Conservation (phyloP, 2,888 invertebrate species). For the Sinotaia quadrata region DNA sequence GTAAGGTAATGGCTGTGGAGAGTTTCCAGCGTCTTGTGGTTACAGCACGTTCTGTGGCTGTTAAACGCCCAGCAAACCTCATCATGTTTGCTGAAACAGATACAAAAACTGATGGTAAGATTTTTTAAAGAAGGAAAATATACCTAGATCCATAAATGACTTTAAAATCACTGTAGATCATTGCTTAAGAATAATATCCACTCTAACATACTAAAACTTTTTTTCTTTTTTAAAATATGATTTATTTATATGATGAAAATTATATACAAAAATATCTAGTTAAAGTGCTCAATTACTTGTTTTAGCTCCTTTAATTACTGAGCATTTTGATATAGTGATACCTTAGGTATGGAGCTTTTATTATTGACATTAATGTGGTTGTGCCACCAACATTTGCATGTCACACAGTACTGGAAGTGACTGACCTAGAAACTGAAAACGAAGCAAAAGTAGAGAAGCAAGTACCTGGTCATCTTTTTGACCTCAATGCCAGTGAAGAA, state of each 20-base stretch:
- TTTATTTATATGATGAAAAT: too few relatives aligned
- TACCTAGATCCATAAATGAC: too few relatives aligned
- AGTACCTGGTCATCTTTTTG: slow-evolving; percentile 21
- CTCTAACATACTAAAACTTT: too few relatives aligned
- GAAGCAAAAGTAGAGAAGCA: slow-evolving; percentile 37
- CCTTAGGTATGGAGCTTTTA: background rate
- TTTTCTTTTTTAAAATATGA: too few relatives aligned
- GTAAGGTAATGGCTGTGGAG: slow-evolving; percentile 86
- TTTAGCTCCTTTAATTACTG: too few relatives aligned
- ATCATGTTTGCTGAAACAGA: slow-evolving; percentile 77
- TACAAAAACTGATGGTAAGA: background rate
- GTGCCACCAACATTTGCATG: too few relatives aligned
- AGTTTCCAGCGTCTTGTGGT: slow-evolving; percentile 89
- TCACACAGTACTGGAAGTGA: slow-evolving; percentile 58
- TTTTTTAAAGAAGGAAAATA: too few relatives aligned
- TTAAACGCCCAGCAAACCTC: slow-evolving; percentile 86
- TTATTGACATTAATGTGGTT: background rate
- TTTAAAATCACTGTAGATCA: too few relatives aligned
- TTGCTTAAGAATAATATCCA: too few relatives aligned
- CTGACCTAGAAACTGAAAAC: slow-evolving; percentile 58
- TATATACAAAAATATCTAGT: too few relatives aligned
- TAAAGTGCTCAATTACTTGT: too few relatives aligned
- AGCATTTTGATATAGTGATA: too few relatives aligned
- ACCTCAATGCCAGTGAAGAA: slow-evolving; percentile 48
- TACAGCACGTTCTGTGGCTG: slow-evolving; percentile 87